These are phyloP conservation scores for Botia kubotai DNA, from an alignment of 2,797 vertebrate species.

Conservation along the genomic window DNA sequence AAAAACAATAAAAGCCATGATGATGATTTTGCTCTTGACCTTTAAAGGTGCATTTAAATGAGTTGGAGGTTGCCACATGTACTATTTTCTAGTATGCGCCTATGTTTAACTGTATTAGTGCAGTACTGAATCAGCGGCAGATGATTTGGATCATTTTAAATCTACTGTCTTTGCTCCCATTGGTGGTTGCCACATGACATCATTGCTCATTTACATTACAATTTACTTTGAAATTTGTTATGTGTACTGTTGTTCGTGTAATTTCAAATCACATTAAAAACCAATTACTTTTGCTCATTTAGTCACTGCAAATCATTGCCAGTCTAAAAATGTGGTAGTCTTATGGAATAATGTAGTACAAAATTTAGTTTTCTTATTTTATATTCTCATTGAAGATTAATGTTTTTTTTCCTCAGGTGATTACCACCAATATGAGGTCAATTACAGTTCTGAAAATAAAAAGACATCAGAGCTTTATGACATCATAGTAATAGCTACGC, in stretches of 20 bases:
- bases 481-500: conserved; percentile 89
- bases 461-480: conserved; percentile 85
- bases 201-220: not conserved
- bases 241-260: not conserved
- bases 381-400: not conserved
- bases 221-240: not conserved
- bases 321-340: not conserved
- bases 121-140: too few relatives aligned
- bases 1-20: not conserved
- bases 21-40: not conserved
- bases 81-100: not conserved
- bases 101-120: too few relatives aligned
- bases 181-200: not conserved
- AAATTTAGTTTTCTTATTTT: not conserved
- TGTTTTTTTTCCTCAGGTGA: conserved; percentile 77
- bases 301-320: not conserved
- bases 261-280: not conserved
- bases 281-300: not conserved
- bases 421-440: conserved; percentile 84
- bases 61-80: not conserved
- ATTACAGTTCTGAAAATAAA: conserved; percentile 76
- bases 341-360: not conserved
- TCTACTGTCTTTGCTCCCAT: not conserved
- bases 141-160: not conserved
- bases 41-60: not conserved